Base-by-base conservation (phyloP, 2,113 vertebrate species). In the Quiscalus mexicanus region DNA sequence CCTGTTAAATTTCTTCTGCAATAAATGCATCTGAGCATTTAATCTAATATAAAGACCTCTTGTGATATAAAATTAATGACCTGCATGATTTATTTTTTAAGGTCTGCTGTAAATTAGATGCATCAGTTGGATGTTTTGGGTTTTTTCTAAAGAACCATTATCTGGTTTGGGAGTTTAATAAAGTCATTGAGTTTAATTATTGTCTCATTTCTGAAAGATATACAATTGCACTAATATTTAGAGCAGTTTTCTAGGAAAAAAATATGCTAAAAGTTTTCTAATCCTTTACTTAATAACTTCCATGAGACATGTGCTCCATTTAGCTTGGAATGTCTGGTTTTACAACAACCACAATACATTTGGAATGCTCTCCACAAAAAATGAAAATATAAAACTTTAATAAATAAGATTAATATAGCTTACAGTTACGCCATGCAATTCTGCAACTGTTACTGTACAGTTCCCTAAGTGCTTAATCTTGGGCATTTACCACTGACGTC, bases 1-100 rank as follows among this genome's bases (percentile, higher is more conserved):
- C 68, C 44, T 85, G 81, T 67, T 94, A 90, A 95, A 95, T 94
- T 97, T 90, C 65, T 93, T 88, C 62, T 87, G 74, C 77, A 84
- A 27, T 84, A 68, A 90, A 80, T 80, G 64, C 53, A 47, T 27
- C 77, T 33, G 11, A 91, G 35, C 71, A 90, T 77, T 93, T 87
- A 85, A 87, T 94, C 30, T 96, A 87, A 93, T 90, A 94, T 93
- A 74, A 74, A 76, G 45, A 33, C 11, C 27, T 63, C 86, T 81
- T 77, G 16, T 83, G 79, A 68, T 93, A 70, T 85, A 74, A 96
- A 95, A 75, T 84, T 84, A 87, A 90, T 95, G 89, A 70, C 41
- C 37, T 77, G 21, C 49, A 65, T 5, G 4, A 90, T 94, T 97
- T 94, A 76, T 71, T 96, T 94, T 85, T 93, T 79, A 92, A 94